Evolutionary conservation across 2,113 vertebrate species (phyloP).

Genomic region (Ginglymostoma cirratum): DNA sequence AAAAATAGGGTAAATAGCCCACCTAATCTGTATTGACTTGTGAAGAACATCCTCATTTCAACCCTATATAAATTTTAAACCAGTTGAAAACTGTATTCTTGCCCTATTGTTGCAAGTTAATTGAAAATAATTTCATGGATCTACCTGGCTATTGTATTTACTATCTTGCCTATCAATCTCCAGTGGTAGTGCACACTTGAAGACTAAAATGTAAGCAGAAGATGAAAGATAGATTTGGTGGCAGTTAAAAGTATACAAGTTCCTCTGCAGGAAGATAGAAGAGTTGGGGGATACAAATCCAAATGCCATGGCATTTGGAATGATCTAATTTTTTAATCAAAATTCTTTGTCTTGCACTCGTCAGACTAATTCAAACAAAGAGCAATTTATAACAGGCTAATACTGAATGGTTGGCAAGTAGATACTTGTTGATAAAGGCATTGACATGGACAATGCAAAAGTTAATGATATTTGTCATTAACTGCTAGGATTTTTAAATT

Average conservation of each 20-base stretch:
- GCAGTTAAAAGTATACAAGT: neutral
- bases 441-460: too few species aligned
- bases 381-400: too few species aligned
- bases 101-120: neutral
- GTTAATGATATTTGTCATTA: too few species aligned
- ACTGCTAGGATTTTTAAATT: too few species aligned
- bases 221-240: neutral
- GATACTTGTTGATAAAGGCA: too few species aligned
- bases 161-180: neutral
- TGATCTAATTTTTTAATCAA: neutral
- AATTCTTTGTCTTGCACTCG: too few species aligned
- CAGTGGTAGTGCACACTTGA: neutral
- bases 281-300: neutral
- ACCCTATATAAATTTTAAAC: neutral
- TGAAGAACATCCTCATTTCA: neutral
- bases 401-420: too few species aligned
- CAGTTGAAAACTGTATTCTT: neutral
- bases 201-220: neutral
- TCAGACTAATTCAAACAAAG: too few species aligned
- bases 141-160: neutral
- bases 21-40: neutral
- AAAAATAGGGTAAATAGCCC: neutral
- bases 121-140: neutral
- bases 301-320: neutral
- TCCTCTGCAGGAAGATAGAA: neutral